Base-by-base conservation (phyloP, 2,888 invertebrate genomes). In the Lasioglossum marginatum region DNA sequence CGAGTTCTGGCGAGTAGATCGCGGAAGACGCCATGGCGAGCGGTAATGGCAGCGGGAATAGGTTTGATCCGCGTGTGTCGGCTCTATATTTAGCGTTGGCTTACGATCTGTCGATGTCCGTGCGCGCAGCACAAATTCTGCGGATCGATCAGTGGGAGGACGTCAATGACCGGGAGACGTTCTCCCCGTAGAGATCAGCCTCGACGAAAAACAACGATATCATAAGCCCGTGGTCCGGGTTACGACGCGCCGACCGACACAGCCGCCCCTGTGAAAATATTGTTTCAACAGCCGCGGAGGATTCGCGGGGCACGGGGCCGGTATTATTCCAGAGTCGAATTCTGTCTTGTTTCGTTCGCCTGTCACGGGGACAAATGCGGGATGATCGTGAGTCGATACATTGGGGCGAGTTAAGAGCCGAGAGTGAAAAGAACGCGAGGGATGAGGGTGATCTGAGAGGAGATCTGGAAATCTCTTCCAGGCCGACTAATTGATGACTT, bases 261-360 rank as follows among this genome's bases (percentile, higher is more conserved):
- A 86, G 91, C 88, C 89, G 89, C 89, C 90, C 92, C 91, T 91
- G 88, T 90, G 88, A 92, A 91, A 93, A 93, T 93, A 93, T 93
- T 93, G 88, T 92, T 92, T 90, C 90, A 92, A 91, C 88, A 77
- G 83, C 79, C 79, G 77, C 77, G 81, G 57, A 63, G 81, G 79
- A 83, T 78, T 84, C 82, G 73, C 82, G 72, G 70, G 63, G 76
- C 81, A 66, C 74, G 71, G 57, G 83, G 27, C 78, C 45, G 82
- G 79, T 91, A 88, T 91, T 91, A 91, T 88, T 87, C 84, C 85
- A 79, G 83, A 79, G 79, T 72, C 78, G 72, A 72, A 79, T 84
- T 52, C 40, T 23, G 74, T 40, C 83, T 71, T 79, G 83, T 79
- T 63, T 70, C 83, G 45, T 78, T 73, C 45, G 73, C 40, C 63